These are phyloP conservation scores for Noctua pronuba DNA, from an alignment of 2,888 invertebrate species.

Conservation along the genomic window DNA sequence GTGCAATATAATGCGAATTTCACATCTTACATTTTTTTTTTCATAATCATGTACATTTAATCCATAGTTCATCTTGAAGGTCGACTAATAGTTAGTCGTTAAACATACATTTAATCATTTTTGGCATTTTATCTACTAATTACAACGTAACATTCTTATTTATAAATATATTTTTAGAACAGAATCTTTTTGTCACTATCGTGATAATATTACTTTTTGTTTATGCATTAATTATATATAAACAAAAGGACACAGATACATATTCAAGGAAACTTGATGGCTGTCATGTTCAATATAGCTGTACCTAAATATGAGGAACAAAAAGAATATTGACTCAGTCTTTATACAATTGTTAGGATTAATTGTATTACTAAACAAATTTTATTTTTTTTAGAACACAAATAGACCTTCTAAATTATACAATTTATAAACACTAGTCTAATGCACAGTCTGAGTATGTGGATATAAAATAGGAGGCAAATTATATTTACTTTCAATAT, in stretches of 20 bases:
- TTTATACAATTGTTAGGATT: constrained; percentile 68
- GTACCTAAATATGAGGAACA: constrained; percentile 45
- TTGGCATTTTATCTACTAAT: constrained; percentile 70
- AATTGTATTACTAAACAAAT: constrained; percentile 57
- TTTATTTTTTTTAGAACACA: constrained; percentile 37
- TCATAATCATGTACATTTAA: constrained; percentile 77
- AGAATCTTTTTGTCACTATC: constrained; percentile 36
- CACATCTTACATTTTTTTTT: constrained; percentile 76
- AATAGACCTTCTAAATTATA: constrained; percentile 49
- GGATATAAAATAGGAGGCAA: constrained; percentile 67
- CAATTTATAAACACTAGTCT: constrained; percentile 58
- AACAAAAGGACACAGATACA: constrained; percentile 43
- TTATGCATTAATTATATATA: constrained; percentile 27
- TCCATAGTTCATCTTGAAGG: constrained; percentile 72
- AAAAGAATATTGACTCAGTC: constrained; percentile 66
- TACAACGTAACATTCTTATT: constrained; percentile 62
- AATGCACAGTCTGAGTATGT: constrained; percentile 62
- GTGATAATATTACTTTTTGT: constrained; percentile 21
- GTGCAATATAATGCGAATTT: constrained; percentile 87
- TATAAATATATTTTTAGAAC: constrained; percentile 37
- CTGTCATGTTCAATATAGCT: constrained; percentile 48
- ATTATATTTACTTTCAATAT: constrained; percentile 64
- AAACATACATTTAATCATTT: constrained; percentile 65
- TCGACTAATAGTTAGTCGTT: constrained; percentile 69
- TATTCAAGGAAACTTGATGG: constrained; percentile 56